These are phyloP conservation scores for Geodia barretti DNA, from an alignment of 37 sponge, comb jelly and placozoan genomes.

Conservation along the genomic window DNA sequence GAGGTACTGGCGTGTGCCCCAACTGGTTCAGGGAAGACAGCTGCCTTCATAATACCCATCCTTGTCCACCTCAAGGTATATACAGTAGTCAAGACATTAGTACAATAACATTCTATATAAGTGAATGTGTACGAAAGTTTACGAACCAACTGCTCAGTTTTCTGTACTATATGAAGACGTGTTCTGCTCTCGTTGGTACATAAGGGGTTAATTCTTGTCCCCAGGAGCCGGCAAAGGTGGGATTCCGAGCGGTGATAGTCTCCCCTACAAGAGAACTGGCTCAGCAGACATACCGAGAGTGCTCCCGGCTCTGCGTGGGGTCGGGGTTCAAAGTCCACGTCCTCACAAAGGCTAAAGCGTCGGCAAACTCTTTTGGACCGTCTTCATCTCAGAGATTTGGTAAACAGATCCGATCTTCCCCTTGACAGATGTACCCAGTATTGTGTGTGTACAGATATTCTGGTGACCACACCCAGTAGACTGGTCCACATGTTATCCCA, in stretches of 20 bases:
- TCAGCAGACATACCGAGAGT: slow-evolving; percentile 92
- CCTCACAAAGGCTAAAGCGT: slow-evolving; percentile 89
- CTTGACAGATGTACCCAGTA: neutral
- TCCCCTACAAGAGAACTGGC: slow-evolving; percentile 98
- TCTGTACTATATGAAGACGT: neutral
- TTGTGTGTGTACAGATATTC: slow-evolving; percentile 72
- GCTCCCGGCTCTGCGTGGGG: slow-evolving; percentile 64
- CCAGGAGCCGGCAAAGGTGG: slow-evolving; percentile 72
- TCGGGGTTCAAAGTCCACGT: slow-evolving; percentile 85
- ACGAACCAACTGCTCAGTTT: no score
- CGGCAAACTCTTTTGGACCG: slow-evolving; percentile 75
- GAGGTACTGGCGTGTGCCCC: slow-evolving; percentile 96
- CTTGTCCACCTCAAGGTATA: slow-evolving; percentile 82
- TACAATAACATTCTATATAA: no score
- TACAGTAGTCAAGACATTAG: no score
- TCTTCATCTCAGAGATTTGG: slow-evolving; percentile 78
- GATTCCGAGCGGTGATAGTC: slow-evolving; percentile 91
- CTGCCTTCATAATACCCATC: slow-evolving; percentile 89
- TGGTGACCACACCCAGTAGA: slow-evolving; percentile 93
- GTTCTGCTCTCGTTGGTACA: neutral
- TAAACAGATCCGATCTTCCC: slow-evolving; percentile 3
- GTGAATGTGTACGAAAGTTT: no score
- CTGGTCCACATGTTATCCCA: slow-evolving; percentile 86
- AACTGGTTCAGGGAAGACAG: slow-evolving; percentile 95
- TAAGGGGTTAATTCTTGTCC: no score